Evolutionary conservation across 2,888 invertebrate genomes (phyloP), one percentile per base, ranked within the genome.

Genomic region (Omphaloscelis lunosa): DNA sequence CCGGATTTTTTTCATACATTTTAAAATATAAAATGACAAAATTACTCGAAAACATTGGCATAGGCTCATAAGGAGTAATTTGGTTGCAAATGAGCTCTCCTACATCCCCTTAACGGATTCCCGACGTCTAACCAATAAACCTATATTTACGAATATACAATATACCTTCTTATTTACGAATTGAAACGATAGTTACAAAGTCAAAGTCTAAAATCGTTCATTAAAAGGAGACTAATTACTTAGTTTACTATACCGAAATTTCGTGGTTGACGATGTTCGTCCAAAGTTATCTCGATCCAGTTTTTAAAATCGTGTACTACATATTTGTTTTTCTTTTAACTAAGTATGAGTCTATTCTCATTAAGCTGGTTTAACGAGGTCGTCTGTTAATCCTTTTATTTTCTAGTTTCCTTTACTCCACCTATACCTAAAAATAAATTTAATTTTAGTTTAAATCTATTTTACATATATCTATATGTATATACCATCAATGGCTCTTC

Each of bases 281-380:
- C 7, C 2, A 12, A 77, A 66, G 53, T 66, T 62, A 56, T 53
- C 27, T 62, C 69, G 39, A 56, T 48, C 29, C 51, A 58, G 71
- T 71, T 77, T 29, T 70, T 2, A 39, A 77, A 63, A 20, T 62
- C 62, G n/a, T 17, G 20, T 51, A 53, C 20, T 56, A 48, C 23
- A 12, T 69, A 8, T 77, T 77, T 15, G 27, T 69, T 68, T 53
- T 79, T 39, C 34, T 15, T 72, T 5, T 53, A 34, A 9, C 23
- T 34, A 53, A 17, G 34, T 79, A 62, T 39, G 29, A 29, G 48
- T 70, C n/a, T 51, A 56, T 27, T 58, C 80, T 63, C 80, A 41
- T 51, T 51, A 51, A 71, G 63, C 71, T 71, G 51, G 41, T 71
- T 53, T 73, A 67, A 58, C 53, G 56, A 80, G 61, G 39, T 48